Conservation (phyloP, 2,113 vertebrate genomes). For the Callipepla californica region DNA sequence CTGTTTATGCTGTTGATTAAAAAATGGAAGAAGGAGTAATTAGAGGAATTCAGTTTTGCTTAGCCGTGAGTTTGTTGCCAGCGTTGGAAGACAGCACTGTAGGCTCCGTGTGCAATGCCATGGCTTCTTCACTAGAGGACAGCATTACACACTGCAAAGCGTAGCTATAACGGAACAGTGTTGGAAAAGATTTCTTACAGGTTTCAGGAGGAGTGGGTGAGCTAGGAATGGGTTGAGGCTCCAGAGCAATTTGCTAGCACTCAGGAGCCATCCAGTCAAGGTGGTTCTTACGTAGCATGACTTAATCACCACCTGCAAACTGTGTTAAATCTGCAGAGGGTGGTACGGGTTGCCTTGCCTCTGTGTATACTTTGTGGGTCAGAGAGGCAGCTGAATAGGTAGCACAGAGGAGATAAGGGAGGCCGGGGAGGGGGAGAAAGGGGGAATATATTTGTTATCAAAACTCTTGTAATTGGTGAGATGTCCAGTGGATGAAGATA, state of each 20-base stretch:
- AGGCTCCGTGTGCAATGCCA: background rate
- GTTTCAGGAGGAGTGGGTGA: background rate
- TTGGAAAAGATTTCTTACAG: rapidly evolving
- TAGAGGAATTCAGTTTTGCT: background rate
- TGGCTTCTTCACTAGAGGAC: conserved; percentile 51
- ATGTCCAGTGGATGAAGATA: rapidly evolving
- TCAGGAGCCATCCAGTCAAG: background rate
- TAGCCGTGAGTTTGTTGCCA: background rate
- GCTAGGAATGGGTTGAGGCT: background rate
- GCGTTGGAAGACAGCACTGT: rapidly evolving
- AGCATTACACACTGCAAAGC: background rate
- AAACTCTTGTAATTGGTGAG: background rate
- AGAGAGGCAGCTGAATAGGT: background rate
- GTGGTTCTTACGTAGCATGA: rapidly evolving
- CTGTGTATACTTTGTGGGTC: rapidly evolving
- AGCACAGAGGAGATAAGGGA: background rate
- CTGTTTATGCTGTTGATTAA: background rate
- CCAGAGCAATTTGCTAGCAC: background rate
- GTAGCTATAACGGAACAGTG: rapidly evolving
- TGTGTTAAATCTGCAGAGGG: background rate
- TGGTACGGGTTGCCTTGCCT: background rate
- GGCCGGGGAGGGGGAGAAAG: too few species aligned
- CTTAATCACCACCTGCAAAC: background rate
- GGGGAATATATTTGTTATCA: rapidly evolving
- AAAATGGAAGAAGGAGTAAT: background rate